Evolutionary conservation across 2,888 invertebrate species (phyloP), one percentile per base, ranked within the genome.

Genomic region (Bruchidius siliquastri): DNA sequence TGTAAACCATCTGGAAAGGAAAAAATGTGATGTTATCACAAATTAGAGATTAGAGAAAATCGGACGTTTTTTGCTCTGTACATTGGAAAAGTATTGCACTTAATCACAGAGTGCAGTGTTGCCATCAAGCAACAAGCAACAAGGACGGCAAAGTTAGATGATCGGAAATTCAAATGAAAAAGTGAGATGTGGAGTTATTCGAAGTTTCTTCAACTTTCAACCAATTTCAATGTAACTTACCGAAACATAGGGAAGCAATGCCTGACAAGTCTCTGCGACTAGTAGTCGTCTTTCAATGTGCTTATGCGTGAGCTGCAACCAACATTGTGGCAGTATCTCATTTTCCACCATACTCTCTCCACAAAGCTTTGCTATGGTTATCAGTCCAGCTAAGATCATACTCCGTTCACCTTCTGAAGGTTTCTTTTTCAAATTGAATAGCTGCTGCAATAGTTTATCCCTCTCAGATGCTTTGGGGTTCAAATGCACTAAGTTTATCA

Each of bases 281-380:
- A 93, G 83, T 32, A 92, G 85, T 74, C 93, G 87, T 76, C 91
- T 86, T 83, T 93, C 93, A 0, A 88, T 85, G 84, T 92, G 90
- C 80, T 91, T 91, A 82, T 92, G 91, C 72, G 88, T 90, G 77
- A 93, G 89, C 85, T 92, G 92, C 81, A 92, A 92, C 92, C 93
- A 93, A 82, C 92, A 92, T 78, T 92, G 90, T 0, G 92, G 92
- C 70, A 93, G 85, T 73, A 93, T 88, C 84, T 92, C 92, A 75
- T 90, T 90, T 81, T 91, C 90, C n/a, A 92, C 88, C 72, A 90
- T 82, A 21, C 87, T 86, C 67, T 85, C 85, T n/a, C 86, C 87
- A 30, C 87, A 87, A 71, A 86, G 84, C 80, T 87, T 87, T 8
- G 88, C 88, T 76, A 89, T 87, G 18, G 85, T 85, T 30, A 88